A percentile compares a stretch with the other conserved stretches of the same genome.
These are phyloP conservation scores for Sylvicola cinctus DNA, from an alignment of 2,888 invertebrate genomes.

Conservation along the genomic window DNA sequence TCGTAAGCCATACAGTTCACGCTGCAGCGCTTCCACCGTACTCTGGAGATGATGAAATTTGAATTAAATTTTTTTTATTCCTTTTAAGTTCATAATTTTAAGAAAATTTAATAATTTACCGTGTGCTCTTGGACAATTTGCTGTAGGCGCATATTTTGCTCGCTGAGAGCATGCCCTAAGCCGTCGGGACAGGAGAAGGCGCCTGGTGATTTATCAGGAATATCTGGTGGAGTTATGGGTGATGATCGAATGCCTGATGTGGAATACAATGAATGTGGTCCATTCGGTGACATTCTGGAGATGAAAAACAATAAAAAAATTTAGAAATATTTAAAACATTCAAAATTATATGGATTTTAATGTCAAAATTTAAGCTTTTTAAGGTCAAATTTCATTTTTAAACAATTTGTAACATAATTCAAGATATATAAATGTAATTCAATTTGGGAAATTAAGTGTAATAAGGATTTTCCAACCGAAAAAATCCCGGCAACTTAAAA, in stretches of 20 bases:
- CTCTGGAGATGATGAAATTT: conserved; percentile 29
- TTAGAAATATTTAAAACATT: background rate
- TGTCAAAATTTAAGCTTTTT: too few relatives aligned
- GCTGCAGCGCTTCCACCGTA: conserved; percentile 54
- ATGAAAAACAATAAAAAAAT: too few relatives aligned
- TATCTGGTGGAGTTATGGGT: conserved; percentile 29
- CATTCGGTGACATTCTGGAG: conserved; percentile 8
- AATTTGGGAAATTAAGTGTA: too few relatives aligned
- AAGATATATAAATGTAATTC: too few relatives aligned
- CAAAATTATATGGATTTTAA: too few relatives aligned
- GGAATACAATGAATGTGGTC: conserved; percentile 18
- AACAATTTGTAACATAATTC: too few relatives aligned
- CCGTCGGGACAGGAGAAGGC: conserved; percentile 24
- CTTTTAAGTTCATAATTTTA: background rate
- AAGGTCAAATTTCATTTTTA: too few relatives aligned
- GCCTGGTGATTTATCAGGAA: conserved; percentile 19
- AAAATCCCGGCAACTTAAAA: too few relatives aligned
- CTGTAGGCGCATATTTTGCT: conserved; percentile 39
- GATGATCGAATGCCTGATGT: conserved; percentile 19
- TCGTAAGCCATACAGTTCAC: conserved; percentile 57
- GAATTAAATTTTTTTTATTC: too few relatives aligned
- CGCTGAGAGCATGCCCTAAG: conserved; percentile 23
- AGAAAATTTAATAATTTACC: conserved; percentile 26
- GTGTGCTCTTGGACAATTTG: conserved; percentile 65
- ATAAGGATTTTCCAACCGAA: too few relatives aligned